Base-by-base conservation (phyloP, 2,888 invertebrate genomes). In the Ctenicera cuprea region DNA sequence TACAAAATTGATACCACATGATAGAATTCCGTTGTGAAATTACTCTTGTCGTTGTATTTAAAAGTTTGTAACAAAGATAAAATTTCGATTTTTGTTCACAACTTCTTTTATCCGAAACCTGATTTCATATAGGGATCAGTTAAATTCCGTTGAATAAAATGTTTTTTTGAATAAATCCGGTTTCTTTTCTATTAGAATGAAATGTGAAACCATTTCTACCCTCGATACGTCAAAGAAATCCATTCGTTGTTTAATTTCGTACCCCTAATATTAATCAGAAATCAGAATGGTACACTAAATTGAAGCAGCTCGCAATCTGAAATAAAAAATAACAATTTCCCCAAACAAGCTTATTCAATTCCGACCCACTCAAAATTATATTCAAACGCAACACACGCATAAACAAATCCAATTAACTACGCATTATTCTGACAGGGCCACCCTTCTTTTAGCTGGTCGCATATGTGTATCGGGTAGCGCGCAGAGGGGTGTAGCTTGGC, bases 361-460 rank as follows among this genome's bases (percentile, higher is more conserved):
- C 82, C 83, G 81, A 82, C 80, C 82, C 83, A 83, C 83, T 84
- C 83, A 79, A 83, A 84, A 84, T 84, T 84, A 84, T 84, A 84
- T 84, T 82, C 83, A 81, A 82, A 81, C 82, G 80, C 79, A 81
- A 81, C 85, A 82, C 84, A 82, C 83, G 84, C 85, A 85, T 85
- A 86, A 85, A 86, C 85, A 86, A 85, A 86, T 86, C 86, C 85
- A 86, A 86, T 86, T 86, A 86, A 85, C 84, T 83, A 81, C 83
- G 85, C 85, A 86, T 86, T 85, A 85, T 85, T 84, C 84, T 85
- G 84, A 84, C 84, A 85, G 82, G 83, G 82, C 79, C 77, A 79
- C 82, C 77, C 82, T 82, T 82, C 84, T 82, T 83, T 80, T 82
- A 82, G 82, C 83, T 82, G 83, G 83, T 83, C 83, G 82, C 83